Evolutionary conservation across 2,888 invertebrate genomes (phyloP), one percentile per base, ranked within the genome.

Genomic region (Iphiclides podalirius): DNA sequence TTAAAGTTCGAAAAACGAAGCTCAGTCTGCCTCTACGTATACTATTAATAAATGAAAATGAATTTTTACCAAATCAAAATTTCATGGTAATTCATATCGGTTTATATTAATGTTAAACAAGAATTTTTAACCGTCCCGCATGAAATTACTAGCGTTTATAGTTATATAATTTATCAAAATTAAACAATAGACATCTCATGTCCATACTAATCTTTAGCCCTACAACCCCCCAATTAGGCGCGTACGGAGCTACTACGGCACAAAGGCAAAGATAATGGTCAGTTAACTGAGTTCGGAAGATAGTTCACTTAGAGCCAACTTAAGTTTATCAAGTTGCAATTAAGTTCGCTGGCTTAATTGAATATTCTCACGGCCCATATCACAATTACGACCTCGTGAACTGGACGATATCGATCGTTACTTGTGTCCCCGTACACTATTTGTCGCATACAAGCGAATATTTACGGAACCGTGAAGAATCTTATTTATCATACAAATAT

Each of bases 241-340:
- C 70, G 77, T 64, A 68, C 72, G 69, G 72, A 69, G 77, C 79
- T 70, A 71, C 75, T 67, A 63, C 59, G 65, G 79, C 83, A 87
- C 87, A 88, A 88, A 87, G 87, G 86, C 85, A 79, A 75, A 83
- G 86, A 88, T 87, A 87, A 87, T 87, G 86, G 87, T 82, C 87
- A 83, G 86, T 77, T 85, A 87, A 87, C 87, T 86, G 79, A 86
- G 83, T 86, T 86, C 72, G 61, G 72, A 87, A 88, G 87, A 87
- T 87, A 87, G 85, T 86, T 87, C 87, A 87, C 87, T 88, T 87
- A 81, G 79, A 75, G 57, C 70, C 60, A 79, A 77, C 82, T n/a
- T n/a, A 77, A 85, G 80, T 85, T 85, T 82, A 82, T 85, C 85
- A 85, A 84, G 79, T 82, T 76, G 84, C 84, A 87, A 86, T 87